Conservation (phyloP, 2,113 vertebrate genomes). For the Raja brachyura region DNA sequence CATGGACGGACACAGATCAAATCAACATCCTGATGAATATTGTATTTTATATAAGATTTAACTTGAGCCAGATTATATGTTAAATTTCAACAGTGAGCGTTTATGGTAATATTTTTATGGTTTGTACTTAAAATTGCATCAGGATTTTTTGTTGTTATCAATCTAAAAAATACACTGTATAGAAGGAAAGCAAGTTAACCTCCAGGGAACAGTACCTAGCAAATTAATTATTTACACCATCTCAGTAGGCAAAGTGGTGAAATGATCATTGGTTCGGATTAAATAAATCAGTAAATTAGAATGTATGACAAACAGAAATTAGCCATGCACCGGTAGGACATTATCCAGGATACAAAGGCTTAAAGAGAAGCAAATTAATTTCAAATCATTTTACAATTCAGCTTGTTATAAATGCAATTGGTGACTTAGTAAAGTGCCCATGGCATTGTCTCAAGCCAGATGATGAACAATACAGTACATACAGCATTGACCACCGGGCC, state of each 20-base stretch:
- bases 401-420: neutral
- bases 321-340: neutral
- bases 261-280: slow-evolving; percentile 1
- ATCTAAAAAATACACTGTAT: neutral
- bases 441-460: neutral
- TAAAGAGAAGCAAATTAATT: neutral
- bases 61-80: neutral
- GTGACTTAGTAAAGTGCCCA: neutral
- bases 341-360: neutral
- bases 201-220: neutral
- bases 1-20: neutral
- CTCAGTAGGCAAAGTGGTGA: slow-evolving; percentile 15
- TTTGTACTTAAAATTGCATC: neutral
- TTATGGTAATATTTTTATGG: neutral
- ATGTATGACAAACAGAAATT: slow-evolving; percentile 1
- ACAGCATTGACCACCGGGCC: too few species aligned
- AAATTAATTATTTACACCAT: slow-evolving; percentile 24
- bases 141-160: slow-evolving; percentile 10
- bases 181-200: slow-evolving; percentile 1
- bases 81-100: neutral
- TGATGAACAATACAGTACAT: neutral
- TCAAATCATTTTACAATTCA: neutral
- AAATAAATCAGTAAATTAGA: slow-evolving; percentile 31
- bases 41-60: neutral
- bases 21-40: neutral